phyloP scores from a whole-genome alignment of 2,113 vertebrate genomes.

The Grus americana region DNA sequence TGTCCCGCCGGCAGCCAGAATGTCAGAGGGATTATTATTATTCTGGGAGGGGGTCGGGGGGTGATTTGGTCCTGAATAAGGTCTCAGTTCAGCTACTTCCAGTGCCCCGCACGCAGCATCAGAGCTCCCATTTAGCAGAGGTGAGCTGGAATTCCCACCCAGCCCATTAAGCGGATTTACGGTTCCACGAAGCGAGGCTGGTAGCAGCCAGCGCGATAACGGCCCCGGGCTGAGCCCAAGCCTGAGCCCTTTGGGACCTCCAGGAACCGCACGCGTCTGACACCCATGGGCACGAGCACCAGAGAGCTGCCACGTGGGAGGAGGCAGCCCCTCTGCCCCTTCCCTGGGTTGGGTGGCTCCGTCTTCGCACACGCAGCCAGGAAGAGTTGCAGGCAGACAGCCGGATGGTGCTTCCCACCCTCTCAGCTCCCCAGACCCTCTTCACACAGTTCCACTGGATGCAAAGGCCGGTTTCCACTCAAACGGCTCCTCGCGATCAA shows the following conservation, averaged over 20 bases:
- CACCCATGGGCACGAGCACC: neutral
- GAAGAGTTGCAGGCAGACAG: neutral
- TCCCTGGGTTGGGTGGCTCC: neutral
- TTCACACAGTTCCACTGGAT: neutral
- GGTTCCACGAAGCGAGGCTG: neutral
- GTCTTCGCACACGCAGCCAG: neutral
- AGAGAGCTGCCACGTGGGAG: fast-evolving
- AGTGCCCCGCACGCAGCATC: neutral
- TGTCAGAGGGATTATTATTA: slow-evolving; percentile 49
- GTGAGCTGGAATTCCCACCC: slow-evolving; percentile 39
- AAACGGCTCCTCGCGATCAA: neutral
- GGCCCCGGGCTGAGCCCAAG: neutral
- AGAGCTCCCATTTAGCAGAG: neutral
- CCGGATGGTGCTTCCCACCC: neutral
- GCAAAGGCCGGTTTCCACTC: neutral
- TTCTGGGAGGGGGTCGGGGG: slow-evolving; percentile 48
- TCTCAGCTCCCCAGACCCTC: neutral
- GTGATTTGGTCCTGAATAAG: slow-evolving; percentile 55
- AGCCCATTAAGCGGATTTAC: slow-evolving; percentile 37
- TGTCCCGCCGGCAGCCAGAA: slow-evolving; percentile 32
- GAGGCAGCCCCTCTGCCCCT: neutral
- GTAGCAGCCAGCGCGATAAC: neutral
- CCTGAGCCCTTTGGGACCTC: neutral
- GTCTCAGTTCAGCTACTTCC: slow-evolving; percentile 46
- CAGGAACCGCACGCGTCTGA: neutral